phyloP scores from a whole-genome alignment of 2,888 invertebrate species.

The Diarsia mendica region DNA sequence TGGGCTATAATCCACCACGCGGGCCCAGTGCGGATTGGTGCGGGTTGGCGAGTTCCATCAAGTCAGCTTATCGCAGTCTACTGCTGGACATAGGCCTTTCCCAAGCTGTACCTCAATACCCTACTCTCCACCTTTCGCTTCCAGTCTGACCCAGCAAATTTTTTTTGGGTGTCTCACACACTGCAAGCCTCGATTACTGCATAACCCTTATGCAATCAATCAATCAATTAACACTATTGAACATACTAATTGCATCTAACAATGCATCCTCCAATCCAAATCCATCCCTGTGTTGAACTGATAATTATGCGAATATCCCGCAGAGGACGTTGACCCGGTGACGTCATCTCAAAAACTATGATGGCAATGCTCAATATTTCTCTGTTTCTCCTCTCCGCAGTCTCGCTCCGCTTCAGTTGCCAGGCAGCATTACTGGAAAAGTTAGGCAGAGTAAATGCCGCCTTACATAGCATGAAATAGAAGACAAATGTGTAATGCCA shows the following conservation, averaged over 20 bases:
- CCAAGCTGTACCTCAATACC: not conserved
- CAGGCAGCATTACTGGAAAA: not conserved
- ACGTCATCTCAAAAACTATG: slow-evolving; percentile 62
- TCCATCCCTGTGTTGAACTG: slow-evolving; percentile 50
- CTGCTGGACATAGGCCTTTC: not conserved
- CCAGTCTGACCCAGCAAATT: not conserved
- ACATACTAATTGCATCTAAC: not conserved
- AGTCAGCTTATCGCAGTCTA: not conserved
- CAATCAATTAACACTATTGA: not conserved
- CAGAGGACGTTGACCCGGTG: slow-evolving; percentile 47
- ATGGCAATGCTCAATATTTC: slow-evolving; percentile 24
- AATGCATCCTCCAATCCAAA: slow-evolving; percentile 21
- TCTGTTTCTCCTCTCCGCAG: no score
- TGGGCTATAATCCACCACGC: no score
- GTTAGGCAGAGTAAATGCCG: not conserved
- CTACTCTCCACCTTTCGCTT: not conserved
- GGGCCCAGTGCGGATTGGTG: no score
- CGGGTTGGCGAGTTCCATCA: not conserved
- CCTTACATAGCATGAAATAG: not conserved
- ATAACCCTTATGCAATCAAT: not conserved
- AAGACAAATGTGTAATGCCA: not conserved
- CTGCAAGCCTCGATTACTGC: not conserved
- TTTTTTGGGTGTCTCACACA: not conserved
- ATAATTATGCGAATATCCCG: slow-evolving; percentile 39
- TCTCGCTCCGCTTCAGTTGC: no score